Evolutionary conservation across 1,140 invertebrate genomes (phyloP), one percentile per base, ranked within the genome.

Genomic region (Atta cephalotes): DNA sequence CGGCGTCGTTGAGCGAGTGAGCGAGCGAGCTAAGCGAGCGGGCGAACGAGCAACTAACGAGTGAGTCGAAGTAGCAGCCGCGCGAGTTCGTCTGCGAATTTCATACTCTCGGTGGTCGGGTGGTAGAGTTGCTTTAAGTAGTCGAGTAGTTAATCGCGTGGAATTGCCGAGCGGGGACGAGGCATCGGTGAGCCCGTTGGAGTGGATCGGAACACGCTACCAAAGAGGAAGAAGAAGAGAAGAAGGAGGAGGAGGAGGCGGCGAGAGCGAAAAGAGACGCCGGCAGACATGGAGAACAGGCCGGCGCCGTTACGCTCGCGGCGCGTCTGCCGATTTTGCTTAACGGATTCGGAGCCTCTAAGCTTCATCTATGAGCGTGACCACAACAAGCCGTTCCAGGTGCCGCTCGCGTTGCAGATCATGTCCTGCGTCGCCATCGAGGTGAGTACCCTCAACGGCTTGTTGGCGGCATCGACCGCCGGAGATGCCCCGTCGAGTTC

Each of bases 391-490:
- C 94, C 94, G 31, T 95, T 94, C 76, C 93, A 95, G 89, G 96
- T 97, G 70, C 96, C 97, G 86, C 94, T 98, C 89, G 95, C 96
- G 60, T 92, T 97, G 89, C 97, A 97, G 95, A 97, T 97, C 91
- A 97, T 97, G 96, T 96, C 97, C 53, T 97, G 97, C 91, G 96
- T 97, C 86, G 96, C 97, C 65, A 96, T 97, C 82, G 97, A 98
- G 97, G 97, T 97, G 96, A 95, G 90, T 89, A 68, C 53, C 53
- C 63, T 65, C 80, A 39, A 66, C 60, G 49, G 53, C 3, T 0
- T 10, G 10, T 2, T 1, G 39, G 5, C 62, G 72, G n/a, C 56
- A 68, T 56, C 53, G 74, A 79, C 56, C 53, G 53, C 16, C 63
- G 65, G 35, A 56, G 28, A 18, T 58, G 35, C 6, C 35, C 6